Evolutionary conservation across 2,888 invertebrate species (phyloP), one percentile per base, ranked within the genome.

Genomic region (Drosophila ezoana): DNA sequence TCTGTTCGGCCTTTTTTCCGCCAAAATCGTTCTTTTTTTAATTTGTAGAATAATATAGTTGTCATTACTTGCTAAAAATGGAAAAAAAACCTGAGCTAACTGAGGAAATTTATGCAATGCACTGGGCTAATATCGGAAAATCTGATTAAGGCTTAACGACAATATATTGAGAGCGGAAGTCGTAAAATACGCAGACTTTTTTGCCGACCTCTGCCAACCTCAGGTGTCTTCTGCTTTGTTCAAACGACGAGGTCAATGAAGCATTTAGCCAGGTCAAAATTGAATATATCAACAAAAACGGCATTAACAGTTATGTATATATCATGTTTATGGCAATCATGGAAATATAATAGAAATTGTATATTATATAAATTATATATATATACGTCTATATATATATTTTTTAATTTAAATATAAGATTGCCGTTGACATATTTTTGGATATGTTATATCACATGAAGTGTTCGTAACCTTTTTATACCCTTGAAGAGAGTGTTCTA

Each of bases 181-280:
- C 52, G n/a, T 13, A 35, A 13, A 35, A 11, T 35, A 37, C n/a
- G n/a, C 9, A 10, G 16, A 40, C 16, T 40, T 16, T 41, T 49
- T 3, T 4, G 13, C 2, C 40, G 62, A 62, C 49, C 41, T 61
- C 16, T 41, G 48, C n/a, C 13, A n/a, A n/a, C 14, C 32, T 9
- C 23, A 20, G 20, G 16, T 43, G 9, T 10, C 11, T 23, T 16
- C 13, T 14, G 62, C 35, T 41, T 61, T 61, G 62, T 43, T n/a
- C 13, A 43, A 18, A 14, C 5, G 35, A 13, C 62, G 43, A 62
- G 62, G 62, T 10, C 49, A 35, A 37, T 61, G 3, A 13, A 61
- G 28, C 49, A 62, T 62, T 62, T 32, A 43, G 62, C 62, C 62
- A 61, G 49, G 61, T 62, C 62, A 35, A 49, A 32, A 61, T 37